Percentiles rank a stretch among this genome's conserved stretches.
These are phyloP conservation scores for Galagoides demidoff DNA, from an alignment of 2,797 vertebrate species.

Conservation along the genomic window DNA sequence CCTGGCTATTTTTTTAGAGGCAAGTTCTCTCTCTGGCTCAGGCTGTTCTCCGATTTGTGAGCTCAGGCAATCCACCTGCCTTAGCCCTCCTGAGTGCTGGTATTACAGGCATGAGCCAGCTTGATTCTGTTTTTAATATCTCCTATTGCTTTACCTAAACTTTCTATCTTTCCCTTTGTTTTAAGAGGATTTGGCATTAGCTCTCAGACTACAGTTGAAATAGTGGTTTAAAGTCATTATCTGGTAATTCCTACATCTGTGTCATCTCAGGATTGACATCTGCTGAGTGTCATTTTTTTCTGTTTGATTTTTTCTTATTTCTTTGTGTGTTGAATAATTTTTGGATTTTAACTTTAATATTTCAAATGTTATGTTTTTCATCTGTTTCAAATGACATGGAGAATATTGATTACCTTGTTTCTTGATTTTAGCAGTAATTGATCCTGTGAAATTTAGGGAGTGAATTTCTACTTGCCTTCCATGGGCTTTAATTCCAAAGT, in stretches of 20 bases:
- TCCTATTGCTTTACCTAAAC: neutral
- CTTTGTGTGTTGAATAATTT: neutral
- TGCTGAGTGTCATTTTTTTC: neutral
- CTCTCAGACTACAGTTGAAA: neutral
- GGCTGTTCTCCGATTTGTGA: too few relatives aligned
- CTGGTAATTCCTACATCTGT: neutral
- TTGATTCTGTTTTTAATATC: neutral
- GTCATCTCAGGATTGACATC: neutral
- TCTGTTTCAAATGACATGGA: neutral
- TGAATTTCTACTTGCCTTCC: neutral
- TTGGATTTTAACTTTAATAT: neutral
- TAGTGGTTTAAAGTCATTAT: neutral
- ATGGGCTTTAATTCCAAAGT: neutral
- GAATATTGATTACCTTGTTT: neutral
- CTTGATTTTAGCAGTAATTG: neutral
- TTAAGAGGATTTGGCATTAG: neutral
- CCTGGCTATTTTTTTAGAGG: too few relatives aligned
- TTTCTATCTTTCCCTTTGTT: conserved; percentile 13
- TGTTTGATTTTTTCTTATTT: neutral
- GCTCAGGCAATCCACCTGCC: too few relatives aligned
- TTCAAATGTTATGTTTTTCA: neutral
- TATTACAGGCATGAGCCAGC: too few relatives aligned
- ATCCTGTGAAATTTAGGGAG: neutral
- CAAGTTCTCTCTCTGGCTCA: too few relatives aligned
- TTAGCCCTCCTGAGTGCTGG: too few relatives aligned